These are phyloP conservation scores for Promerops cafer DNA, from an alignment of 2,113 vertebrate species.

Conservation along the genomic window DNA sequence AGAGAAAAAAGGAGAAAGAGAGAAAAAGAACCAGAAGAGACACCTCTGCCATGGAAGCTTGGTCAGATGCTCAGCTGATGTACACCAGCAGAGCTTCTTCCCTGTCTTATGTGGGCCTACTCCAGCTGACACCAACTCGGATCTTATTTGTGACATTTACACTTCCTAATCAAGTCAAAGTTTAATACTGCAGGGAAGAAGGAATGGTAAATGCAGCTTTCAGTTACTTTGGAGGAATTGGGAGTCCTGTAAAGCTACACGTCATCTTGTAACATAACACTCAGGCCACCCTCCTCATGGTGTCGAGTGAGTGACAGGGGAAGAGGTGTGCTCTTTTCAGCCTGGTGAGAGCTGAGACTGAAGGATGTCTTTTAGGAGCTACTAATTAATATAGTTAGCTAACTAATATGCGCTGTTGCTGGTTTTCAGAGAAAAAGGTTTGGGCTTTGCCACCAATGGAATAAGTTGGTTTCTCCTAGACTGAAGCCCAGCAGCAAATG, in stretches of 20 bases:
- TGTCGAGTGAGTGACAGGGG: not conserved
- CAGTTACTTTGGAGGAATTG: not conserved
- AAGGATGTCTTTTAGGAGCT: not conserved
- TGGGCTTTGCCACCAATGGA: not conserved
- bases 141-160: not conserved
- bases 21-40: not conserved
- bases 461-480: not conserved
- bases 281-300: rapidly evolving
- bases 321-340: not conserved
- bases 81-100: not conserved
- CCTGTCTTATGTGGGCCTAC: not conserved
- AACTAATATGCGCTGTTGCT: not conserved
- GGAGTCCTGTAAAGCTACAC: not conserved
- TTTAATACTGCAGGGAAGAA: not conserved
- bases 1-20: not conserved
- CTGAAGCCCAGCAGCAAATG: not conserved
- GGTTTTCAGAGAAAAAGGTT: not conserved
- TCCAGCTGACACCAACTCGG: not conserved
- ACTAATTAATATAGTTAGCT: not conserved
- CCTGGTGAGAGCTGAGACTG: not conserved
- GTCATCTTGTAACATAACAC: rapidly evolving
- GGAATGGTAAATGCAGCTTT: not conserved
- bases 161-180: not conserved
- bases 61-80: not conserved
- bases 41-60: not conserved